Evolutionary conservation across 1,140 invertebrate species (phyloP).

Genomic region (Pachyrhynchus sulphureomaculatus): DNA sequence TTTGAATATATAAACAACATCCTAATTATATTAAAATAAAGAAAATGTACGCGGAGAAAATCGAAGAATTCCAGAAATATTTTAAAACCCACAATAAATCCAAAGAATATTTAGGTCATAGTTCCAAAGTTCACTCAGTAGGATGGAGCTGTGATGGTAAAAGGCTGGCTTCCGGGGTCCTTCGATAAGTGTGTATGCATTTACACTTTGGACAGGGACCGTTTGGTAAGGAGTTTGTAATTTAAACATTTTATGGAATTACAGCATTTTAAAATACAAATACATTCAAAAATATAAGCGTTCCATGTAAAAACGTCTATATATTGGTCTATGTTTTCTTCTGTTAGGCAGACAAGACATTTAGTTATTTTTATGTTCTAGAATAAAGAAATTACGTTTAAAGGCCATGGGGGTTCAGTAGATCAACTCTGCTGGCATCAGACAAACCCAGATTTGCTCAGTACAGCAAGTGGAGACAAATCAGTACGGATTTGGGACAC

Average conservation of each 20-base stretch:
- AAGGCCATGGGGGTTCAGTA: constrained; percentile 92
- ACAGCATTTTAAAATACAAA: too few relatives aligned
- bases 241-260: too few relatives aligned
- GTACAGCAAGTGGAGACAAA: constrained; percentile 95
- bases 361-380: constrained; percentile 47
- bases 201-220: constrained; percentile 81
- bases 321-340: too few relatives aligned
- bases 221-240: constrained; percentile 78
- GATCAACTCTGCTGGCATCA: constrained; percentile 98
- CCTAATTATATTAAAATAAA: not conserved
- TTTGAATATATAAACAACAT: too few relatives aligned
- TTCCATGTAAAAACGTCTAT: too few relatives aligned
- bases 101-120: constrained; percentile 84
- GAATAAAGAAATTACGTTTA: constrained; percentile 85
- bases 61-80: constrained; percentile 70
- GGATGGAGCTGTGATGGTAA: constrained; percentile 95
- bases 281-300: too few relatives aligned
- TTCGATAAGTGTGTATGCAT: constrained; percentile 94
- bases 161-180: constrained; percentile 88
- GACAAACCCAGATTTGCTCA: constrained; percentile 83
- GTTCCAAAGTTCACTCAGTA: constrained; percentile 93
- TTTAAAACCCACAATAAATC: constrained; percentile 84
- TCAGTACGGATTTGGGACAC: constrained; percentile 96
- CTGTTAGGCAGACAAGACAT: not conserved
- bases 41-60: constrained; percentile 51